Percentiles rank a stretch among this genome's conserved stretches.
phyloP scores from a whole-genome alignment of 2,888 invertebrate genomes.

The Epinotia nisella region DNA sequence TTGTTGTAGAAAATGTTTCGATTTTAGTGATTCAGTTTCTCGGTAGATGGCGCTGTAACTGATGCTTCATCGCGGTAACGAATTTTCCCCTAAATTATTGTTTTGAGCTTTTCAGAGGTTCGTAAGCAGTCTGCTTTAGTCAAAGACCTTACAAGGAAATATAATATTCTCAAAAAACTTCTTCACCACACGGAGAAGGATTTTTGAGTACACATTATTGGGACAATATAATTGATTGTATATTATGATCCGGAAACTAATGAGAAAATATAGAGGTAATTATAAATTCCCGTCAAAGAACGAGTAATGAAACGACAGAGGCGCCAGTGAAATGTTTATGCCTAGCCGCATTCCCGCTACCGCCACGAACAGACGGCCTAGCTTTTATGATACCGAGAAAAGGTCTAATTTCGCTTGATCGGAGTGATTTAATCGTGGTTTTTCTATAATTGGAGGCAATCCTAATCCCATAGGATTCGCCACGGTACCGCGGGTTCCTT shows the following conservation, averaged over 20 bases:
- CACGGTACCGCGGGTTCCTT: conserved; percentile 27
- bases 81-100: too few relatives aligned
- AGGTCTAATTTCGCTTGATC: conserved; percentile 11
- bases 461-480: conserved; percentile 38
- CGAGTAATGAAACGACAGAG: conserved; percentile 19
- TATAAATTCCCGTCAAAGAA: conserved; percentile 37
- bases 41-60: too few relatives aligned
- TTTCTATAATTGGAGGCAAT: conserved; percentile 35
- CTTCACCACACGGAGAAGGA: too few relatives aligned
- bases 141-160: too few relatives aligned
- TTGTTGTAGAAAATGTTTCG: too few relatives aligned
- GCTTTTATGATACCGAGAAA: neutral
- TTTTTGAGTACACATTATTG: too few relatives aligned
- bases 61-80: too few relatives aligned
- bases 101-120: too few relatives aligned
- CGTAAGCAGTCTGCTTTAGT: too few relatives aligned
- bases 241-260: neutral
- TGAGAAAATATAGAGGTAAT: conserved; percentile 19
- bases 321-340: conserved; percentile 27
- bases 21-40: too few relatives aligned
- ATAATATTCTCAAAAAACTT: too few relatives aligned
- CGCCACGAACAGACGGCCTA: neutral
- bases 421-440: neutral
- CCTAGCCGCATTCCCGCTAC: conserved; percentile 26
- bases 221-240: neutral